phyloP scores from a whole-genome alignment of 2,888 invertebrate genomes.

The Acholoe squamosa region DNA sequence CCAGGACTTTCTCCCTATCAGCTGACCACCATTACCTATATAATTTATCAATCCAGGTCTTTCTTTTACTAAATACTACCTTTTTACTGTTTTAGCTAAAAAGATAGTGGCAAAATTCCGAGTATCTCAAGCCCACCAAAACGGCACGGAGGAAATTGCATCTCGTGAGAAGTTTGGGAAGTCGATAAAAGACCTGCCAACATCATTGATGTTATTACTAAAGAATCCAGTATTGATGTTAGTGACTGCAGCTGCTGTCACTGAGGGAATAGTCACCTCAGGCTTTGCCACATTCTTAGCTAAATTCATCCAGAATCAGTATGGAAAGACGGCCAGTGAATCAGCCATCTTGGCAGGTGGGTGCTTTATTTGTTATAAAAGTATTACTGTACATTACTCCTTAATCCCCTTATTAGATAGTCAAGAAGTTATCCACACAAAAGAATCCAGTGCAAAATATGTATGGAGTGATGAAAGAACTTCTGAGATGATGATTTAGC shows the following conservation, averaged over 20 bases:
- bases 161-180: constrained; percentile 65
- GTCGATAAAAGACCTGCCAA: constrained; percentile 74
- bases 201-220: constrained; percentile 85
- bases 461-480: too few relatives aligned
- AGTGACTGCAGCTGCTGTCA: constrained; percentile 86
- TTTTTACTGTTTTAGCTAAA: constrained; percentile 11
- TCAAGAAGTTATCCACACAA: too few relatives aligned
- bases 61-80: too few relatives aligned
- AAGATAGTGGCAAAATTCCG: constrained; percentile 65
- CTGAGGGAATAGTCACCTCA: constrained; percentile 85
- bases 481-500: too few relatives aligned
- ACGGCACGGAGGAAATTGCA: constrained; percentile 64
- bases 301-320: constrained; percentile 90
- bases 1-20: too few relatives aligned
- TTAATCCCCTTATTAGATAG: too few relatives aligned
- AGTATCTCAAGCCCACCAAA: constrained; percentile 75
- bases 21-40: too few relatives aligned
- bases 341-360: constrained; percentile 88
- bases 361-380: too few relatives aligned
- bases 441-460: too few relatives aligned
- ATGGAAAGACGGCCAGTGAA: constrained; percentile 87
- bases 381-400: too few relatives aligned
- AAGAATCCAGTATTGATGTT: constrained; percentile 85
- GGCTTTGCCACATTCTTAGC: constrained; percentile 89
- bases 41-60: too few relatives aligned